Evolutionary conservation across 1,140 invertebrate species (phyloP).

Genomic region (Sitodiplosis mosellana): DNA sequence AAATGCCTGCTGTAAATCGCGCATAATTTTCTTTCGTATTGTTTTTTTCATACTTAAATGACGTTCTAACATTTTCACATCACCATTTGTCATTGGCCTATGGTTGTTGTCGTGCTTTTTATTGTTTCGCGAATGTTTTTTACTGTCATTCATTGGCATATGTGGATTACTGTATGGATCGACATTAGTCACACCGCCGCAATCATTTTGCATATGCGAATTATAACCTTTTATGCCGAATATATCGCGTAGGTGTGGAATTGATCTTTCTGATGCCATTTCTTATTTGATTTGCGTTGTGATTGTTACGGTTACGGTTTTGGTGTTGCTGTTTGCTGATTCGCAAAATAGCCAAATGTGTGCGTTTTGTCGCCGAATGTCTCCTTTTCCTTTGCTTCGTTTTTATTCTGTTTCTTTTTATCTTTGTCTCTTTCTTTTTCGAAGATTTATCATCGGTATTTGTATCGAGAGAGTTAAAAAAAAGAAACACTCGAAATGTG

Average conservation of each 20-base stretch:
- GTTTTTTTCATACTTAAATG: slow-evolving; percentile 77
- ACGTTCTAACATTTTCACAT: slow-evolving; percentile 57
- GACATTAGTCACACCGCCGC: slow-evolving; percentile 15
- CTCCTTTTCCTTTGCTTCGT: too few species aligned
- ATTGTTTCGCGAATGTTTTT: slow-evolving; percentile 33
- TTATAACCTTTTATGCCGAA: slow-evolving; percentile 34
- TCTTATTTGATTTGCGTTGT: too few species aligned
- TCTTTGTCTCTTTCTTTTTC: too few species aligned
- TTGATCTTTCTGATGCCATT: slow-evolving; percentile 36
- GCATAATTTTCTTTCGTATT: slow-evolving; percentile 68
- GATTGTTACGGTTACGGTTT: too few species aligned
- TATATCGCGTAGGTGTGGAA: slow-evolving; percentile 46
- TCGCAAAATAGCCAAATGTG: too few species aligned
- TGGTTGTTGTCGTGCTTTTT: slow-evolving; percentile 35
- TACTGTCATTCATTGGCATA: slow-evolving; percentile 22
- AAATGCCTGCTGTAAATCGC: slow-evolving; percentile 56
- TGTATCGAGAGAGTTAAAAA: too few species aligned
- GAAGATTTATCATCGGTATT: too few species aligned
- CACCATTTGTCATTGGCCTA: slow-evolving; percentile 33
- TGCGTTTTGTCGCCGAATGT: too few species aligned
- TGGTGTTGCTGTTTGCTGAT: too few species aligned
- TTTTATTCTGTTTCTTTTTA: too few species aligned
- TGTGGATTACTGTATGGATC: slow-evolving; percentile 13
- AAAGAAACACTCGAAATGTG: too few species aligned
- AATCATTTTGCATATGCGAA: slow-evolving; percentile 11